These are phyloP conservation scores for Ptychoptera albimana DNA, from an alignment of 2,888 invertebrate genomes.

Conservation along the genomic window DNA sequence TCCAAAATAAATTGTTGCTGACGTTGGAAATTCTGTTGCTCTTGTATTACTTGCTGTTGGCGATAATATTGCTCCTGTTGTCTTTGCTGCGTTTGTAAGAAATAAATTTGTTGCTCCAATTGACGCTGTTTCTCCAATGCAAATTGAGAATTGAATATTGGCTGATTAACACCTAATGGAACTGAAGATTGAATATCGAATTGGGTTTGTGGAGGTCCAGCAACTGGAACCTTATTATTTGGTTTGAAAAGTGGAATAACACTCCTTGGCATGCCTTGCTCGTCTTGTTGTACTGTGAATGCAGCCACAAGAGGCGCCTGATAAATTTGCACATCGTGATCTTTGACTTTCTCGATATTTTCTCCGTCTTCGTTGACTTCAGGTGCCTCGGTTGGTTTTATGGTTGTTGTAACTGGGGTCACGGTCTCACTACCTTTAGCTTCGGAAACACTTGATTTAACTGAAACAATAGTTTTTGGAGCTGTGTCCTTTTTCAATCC, in stretches of 20 bases:
- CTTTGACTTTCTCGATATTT: slow-evolving; percentile 48
- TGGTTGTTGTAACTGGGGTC: slow-evolving; percentile 34
- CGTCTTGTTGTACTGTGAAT: slow-evolving; percentile 73
- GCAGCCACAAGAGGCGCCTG: slow-evolving; percentile 70
- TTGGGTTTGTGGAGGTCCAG: slow-evolving; percentile 14
- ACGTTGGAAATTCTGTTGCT: slow-evolving; percentile 28
- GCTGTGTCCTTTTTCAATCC: slow-evolving; percentile 11
- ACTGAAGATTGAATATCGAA: not conserved
- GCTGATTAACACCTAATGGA: not conserved
- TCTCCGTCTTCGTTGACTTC: slow-evolving; percentile 51
- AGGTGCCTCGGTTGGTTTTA: slow-evolving; percentile 46
- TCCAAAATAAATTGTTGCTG: slow-evolving; percentile 14
- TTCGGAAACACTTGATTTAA: slow-evolving; percentile 9
- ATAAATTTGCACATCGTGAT: slow-evolving; percentile 60
- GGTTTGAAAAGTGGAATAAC: slow-evolving; percentile 54
- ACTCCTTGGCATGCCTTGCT: slow-evolving; percentile 58
- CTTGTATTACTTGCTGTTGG: slow-evolving; percentile 44
- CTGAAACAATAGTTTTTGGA: slow-evolving; percentile 13
- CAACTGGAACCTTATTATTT: slow-evolving; percentile 14
- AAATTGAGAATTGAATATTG: slow-evolving; percentile 4
- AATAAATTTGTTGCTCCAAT: slow-evolving; percentile 51
- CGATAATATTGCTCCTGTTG: slow-evolving; percentile 52
- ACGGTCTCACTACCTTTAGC: slow-evolving; percentile 11
- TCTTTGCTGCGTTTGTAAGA: slow-evolving; percentile 47
- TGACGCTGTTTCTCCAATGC: slow-evolving; percentile 33